Evolutionary conservation across 2,113 vertebrate genomes (phyloP), one percentile per base, ranked within the genome.

Genomic region (Neolamprologus fasciatus): DNA sequence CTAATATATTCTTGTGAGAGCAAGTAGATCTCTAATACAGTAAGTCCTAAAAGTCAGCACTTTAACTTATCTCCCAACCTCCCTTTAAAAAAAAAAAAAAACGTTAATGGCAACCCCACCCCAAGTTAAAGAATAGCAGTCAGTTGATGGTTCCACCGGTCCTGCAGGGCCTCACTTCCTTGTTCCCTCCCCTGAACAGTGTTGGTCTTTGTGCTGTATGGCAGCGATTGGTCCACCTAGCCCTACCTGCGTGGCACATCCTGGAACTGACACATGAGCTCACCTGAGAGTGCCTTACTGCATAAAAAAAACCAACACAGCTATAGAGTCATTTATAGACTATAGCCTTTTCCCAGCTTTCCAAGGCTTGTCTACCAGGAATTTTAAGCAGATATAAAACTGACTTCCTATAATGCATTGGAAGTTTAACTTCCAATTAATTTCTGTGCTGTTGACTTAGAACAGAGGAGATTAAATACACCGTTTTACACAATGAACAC

Each of bases 131-230:
- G 94, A 97, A 95, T 95, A 95, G 91, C 91, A 90, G 95, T 94
- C 83, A 16, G 94, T 95, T 96, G 95, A 94, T 87, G 92, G 96
- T 96, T 96, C 94, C 95, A 96, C 95, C 95, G 95, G 96, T 96
- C 92, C 53, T 92, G 91, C 94, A 91, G 91, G 95, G 90, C 94
- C 87, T 71, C 9, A 80, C 93, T 96, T 96, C 95, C 92, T 92
- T 92, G 86, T 95, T 93, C 95, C 95, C 93, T 94, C 94, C 95
- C 94, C 42, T 76, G 68, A 91, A 92, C 90, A 85, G 71, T 78
- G n/a, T 89, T 82, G 87, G 84, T 71, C 94, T 95, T 95, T 94
- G 95, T 96, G 92, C 83, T 93, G 91, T 86, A 73, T 85, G 42
- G 88, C 94, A 71, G 68, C 90, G 95, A 95, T 96, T 95, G 96